Base-by-base conservation (phyloP, 2,797 vertebrate genomes). In the Brachyalestes nurse region DNA sequence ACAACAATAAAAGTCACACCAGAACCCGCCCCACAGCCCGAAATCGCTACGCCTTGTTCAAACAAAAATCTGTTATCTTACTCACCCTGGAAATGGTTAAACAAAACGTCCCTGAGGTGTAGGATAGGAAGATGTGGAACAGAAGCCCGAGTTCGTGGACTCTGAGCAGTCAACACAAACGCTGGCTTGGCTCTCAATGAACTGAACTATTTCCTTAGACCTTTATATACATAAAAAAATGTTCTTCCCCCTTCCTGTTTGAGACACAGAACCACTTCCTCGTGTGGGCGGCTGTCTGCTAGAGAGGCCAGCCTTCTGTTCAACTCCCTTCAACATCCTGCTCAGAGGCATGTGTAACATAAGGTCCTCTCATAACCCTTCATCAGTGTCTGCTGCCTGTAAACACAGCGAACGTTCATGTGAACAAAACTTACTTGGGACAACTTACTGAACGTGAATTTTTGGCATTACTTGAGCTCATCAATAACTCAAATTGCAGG, bases 131-230 rank as follows among this genome's bases (percentile, higher is more conserved):
- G 84, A 86, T 66, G 28, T 77, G 55, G 72, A 88, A 82, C 79
- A 88, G 86, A 86, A 90, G 89, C 90, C 88, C 85, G 84, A 86
- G 95, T 93, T 95, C 95, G 92, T 93, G 95, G 96, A 96, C 95
- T 96, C 96, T 95, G 96, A 93, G 90, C 96, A 96, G 95, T 96
- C 95, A 87, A 97, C 96, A 92, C 95, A 94, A 97, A 96, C 93
- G 77, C 91, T 91, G 89, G 91, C 90, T 75, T 82, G 70, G 81
- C 81, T 85, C 82, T 86, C 80, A 85, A 86, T 82, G 84, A 86
- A 86, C 81, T 83, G 40, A 87, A 84, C 75, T 85, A 82, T 83
- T 85, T 83, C 76, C 79, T 80, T 72, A 78, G 69, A 79, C 80
- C 78, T 79, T 85, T 79, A 86, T 78, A 87, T 82, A 74, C 79